These are phyloP conservation scores for Python bivittatus DNA, from an alignment of 2,113 vertebrate genomes.

Conservation along the genomic window DNA sequence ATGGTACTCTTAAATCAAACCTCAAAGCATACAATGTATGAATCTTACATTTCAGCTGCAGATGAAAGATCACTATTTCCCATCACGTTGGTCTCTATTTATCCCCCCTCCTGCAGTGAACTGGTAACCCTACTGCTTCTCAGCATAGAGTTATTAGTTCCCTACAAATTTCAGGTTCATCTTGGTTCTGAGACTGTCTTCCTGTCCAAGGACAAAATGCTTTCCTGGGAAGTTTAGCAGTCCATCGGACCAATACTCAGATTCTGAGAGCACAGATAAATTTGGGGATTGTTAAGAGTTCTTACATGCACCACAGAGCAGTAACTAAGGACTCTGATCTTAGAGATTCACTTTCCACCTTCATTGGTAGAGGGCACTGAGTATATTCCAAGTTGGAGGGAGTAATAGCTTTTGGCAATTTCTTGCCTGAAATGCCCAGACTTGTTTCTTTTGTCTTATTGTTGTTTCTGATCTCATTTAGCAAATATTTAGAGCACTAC, in stretches of 20 bases:
- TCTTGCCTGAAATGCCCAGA: not conserved
- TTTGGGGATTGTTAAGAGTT: not conserved
- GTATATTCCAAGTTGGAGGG: not conserved
- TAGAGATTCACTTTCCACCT: not conserved
- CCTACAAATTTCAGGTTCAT: not conserved
- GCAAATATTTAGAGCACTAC: not conserved
- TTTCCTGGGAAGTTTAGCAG: not conserved
- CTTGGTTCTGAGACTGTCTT: not conserved
- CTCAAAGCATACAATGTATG: not conserved
- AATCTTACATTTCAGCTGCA: not conserved
- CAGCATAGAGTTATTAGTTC: not conserved
- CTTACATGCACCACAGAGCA: not conserved
- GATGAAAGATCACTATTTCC: fast-evolving
- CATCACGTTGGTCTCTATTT: not conserved
- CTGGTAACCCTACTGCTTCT: not conserved
- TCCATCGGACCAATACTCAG: not conserved
- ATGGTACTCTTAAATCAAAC: not conserved
- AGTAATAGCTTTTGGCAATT: not conserved
- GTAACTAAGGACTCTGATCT: not conserved
- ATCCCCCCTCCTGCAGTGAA: not conserved
- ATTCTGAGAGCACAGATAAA: not conserved
- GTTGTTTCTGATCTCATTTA: not conserved
- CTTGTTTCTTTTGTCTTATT: not conserved
- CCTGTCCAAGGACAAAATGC: not conserved
- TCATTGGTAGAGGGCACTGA: not conserved